phyloP scores from a whole-genome alignment of 2,888 invertebrate species.

The Polydesmus complanatus region DNA sequence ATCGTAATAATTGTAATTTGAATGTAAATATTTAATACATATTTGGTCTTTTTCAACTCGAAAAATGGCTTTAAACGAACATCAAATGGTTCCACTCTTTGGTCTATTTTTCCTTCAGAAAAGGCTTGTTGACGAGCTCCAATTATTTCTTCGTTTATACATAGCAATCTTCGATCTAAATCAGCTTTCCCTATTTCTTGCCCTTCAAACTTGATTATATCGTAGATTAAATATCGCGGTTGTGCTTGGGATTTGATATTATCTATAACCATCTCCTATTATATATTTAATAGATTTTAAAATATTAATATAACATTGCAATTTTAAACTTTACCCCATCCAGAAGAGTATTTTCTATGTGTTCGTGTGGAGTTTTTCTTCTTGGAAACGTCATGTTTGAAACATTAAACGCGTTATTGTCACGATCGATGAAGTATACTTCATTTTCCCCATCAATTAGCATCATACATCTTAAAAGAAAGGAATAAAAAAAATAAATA shows the following conservation, averaged over 20 bases:
- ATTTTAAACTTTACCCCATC: too few species aligned
- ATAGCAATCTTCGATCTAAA: conserved; percentile 62
- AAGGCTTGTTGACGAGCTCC: conserved; percentile 56
- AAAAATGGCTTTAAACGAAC: conserved; percentile 83
- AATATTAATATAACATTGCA: too few species aligned
- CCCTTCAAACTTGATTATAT: conserved; percentile 71
- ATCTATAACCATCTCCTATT: conserved; percentile 96
- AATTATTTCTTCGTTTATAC: conserved; percentile 49
- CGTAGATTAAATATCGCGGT: conserved; percentile 87
- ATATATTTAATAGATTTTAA: too few species aligned
- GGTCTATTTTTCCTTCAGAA: conserved; percentile 55
- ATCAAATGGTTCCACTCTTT: conserved; percentile 72
- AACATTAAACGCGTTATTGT: conserved; percentile 77
- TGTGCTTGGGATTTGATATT: conserved; percentile 54
- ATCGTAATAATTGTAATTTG: too few species aligned
- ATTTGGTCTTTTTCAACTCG: conserved; percentile 43
- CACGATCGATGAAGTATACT: conserved; percentile 87
- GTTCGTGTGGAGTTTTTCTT: conserved; percentile 52
- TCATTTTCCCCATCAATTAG: conserved; percentile 70
- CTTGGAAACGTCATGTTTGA: conserved; percentile 63
- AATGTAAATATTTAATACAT: conserved; percentile 8
- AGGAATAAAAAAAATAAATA: not conserved
- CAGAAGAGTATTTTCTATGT: conserved; percentile 64
- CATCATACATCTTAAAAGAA: conserved; percentile 75
- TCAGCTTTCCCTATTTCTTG: conserved; percentile 57